Base-by-base conservation (phyloP, 2,113 vertebrate species). In the Capricornis sumatraensis region DNA sequence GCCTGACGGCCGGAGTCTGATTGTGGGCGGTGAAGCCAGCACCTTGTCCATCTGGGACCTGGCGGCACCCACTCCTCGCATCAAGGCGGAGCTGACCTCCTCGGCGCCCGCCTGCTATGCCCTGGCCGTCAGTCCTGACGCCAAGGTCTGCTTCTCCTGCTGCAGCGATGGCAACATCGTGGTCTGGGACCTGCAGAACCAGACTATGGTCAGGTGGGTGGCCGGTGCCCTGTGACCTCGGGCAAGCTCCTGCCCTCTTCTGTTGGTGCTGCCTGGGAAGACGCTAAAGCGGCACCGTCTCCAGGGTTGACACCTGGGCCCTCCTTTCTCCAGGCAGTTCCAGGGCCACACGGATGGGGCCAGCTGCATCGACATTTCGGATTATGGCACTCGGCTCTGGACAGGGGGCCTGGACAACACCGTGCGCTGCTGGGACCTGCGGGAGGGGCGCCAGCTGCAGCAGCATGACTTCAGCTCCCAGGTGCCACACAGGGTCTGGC, bases 341-440 rank as follows among this genome's bases (percentile, higher is more conserved):
- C 99, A 99, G 82, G 99, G 99, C 27, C 99, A 99, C 98, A 99
- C 99, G 0, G 99, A 99, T 0, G 99, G 99, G 3, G 99, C 99
- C 91, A 99, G 99, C 95, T 99, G 99, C 97, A 99, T 99, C 0
- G 99, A 99, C 74, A 99, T 99, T 45, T 99, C 99, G 0, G 99
- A 99, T 0, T 0, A 99, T 0, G 99, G 99, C 82, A 98, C 99
- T 25, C 98, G 98, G 89, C 98, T 99, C 57, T 99, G 99, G 99
- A 99, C 99, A 0, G 99, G 99, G 0, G 99, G 99, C 0, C 89
- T 99, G 97, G 99, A 99, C 98, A 99, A 98, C 97, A 99, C 99
- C 0, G 99, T 99, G 91, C 98, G 99, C 45, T 99, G 98, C 98
- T 99, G 99, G 99, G 99, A 99, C 98, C 98, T 99, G 94, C 98